A percentile compares a stretch with the other conserved stretches of the same genome.
Evolutionary conservation across 2,797 vertebrate genomes (phyloP).

Genomic region (Falco berigora): DNA sequence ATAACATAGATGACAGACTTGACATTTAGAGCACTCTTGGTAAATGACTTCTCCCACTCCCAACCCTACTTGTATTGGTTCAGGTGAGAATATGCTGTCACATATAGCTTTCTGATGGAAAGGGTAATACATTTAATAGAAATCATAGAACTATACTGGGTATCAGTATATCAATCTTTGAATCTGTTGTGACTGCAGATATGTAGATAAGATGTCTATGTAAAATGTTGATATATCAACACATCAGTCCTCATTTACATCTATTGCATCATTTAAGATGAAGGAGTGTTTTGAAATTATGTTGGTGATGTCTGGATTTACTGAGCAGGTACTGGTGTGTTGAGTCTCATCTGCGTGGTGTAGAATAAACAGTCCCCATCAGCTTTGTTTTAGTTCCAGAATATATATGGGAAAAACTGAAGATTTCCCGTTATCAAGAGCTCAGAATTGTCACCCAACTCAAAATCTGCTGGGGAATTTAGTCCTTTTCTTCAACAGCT

Average conservation of each 20-base stretch:
- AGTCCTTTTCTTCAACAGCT: not conserved
- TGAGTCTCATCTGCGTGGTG: not conserved
- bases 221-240: not conserved
- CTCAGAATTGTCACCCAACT: not conserved
- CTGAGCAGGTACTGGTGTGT: not conserved
- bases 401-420: not conserved
- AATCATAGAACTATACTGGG: not conserved
- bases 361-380: not conserved
- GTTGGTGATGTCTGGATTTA: not conserved
- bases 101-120: not conserved
- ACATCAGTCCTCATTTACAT: not conserved
- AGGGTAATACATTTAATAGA: not conserved
- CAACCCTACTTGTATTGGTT: not conserved
- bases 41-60: conserved; percentile 1
- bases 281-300: not conserved
- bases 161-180: not conserved
- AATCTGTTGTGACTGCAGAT: not conserved
- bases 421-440: not conserved
- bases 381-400: not conserved
- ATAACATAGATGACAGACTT: not conserved
- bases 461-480: not conserved
- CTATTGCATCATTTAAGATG: not conserved
- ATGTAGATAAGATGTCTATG: not conserved
- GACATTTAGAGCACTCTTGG: not conserved
- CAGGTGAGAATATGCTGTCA: not conserved